Percentiles rank a stretch among this genome's conserved stretches.
Conservation (phyloP, 1,140 invertebrate species). For the Nymphalis io region DNA sequence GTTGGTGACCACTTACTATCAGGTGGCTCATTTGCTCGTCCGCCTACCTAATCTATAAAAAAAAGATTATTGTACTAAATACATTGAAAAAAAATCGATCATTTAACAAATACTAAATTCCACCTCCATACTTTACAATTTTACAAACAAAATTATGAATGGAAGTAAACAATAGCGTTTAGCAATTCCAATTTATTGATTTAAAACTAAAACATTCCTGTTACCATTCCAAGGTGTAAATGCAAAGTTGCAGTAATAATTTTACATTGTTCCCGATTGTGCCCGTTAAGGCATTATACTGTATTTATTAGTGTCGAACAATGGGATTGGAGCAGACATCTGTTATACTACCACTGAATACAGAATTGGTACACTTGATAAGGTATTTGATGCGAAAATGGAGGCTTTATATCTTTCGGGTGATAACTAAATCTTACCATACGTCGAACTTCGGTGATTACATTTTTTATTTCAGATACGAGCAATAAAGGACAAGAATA, state of each 20-base stretch:
- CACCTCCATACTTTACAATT: neutral
- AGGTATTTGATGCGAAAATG: neutral
- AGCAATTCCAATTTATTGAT: slow-evolving; percentile 10
- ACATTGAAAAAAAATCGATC: too few relatives aligned
- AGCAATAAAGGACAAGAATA: too few relatives aligned
- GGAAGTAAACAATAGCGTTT: slow-evolving; percentile 8
- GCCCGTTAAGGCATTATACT: slow-evolving; percentile 23
- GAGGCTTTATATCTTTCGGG: neutral
- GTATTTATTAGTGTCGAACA: slow-evolving; percentile 32
- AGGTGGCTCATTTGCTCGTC: too few relatives aligned
- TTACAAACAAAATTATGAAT: slow-evolving; percentile 9
- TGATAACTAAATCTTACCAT: too few relatives aligned
- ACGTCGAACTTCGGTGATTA: too few relatives aligned
- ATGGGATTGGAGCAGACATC: slow-evolving; percentile 27
- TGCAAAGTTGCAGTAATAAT: slow-evolving; percentile 28
- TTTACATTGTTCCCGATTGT: slow-evolving; percentile 29
- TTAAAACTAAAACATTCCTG: slow-evolving; percentile 12
- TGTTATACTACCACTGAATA: slow-evolving; percentile 20
- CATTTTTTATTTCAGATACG: too few relatives aligned
- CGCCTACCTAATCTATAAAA: too few relatives aligned
- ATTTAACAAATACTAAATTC: neutral
- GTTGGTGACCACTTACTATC: too few relatives aligned
- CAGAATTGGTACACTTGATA: slow-evolving; percentile 4
- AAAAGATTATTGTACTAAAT: too few relatives aligned
- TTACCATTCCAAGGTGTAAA: slow-evolving; percentile 22